Evolutionary conservation across 2,797 vertebrate genomes (phyloP).

Genomic region (Decapterus maruadsi): DNA sequence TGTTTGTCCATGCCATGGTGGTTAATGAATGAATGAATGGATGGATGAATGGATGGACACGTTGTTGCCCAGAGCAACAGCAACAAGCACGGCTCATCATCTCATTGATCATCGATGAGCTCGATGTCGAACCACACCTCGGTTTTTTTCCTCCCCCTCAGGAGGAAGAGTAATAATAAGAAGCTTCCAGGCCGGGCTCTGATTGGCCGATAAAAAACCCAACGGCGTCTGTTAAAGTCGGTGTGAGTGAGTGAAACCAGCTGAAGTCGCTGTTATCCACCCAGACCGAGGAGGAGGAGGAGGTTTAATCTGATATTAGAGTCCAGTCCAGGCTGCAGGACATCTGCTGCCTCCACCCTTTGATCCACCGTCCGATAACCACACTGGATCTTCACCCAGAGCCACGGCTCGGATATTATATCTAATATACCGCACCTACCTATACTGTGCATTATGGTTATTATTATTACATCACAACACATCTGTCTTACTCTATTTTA

Average conservation of each 20-base stretch:
- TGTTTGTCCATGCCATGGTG: too few species aligned
- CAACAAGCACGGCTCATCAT: too few species aligned
- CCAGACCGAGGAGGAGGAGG: conserved; percentile 14
- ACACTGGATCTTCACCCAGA: not conserved
- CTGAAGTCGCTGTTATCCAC: conserved; percentile 26
- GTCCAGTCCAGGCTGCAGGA: conserved; percentile 27
- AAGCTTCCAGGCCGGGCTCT: not conserved
- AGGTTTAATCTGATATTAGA: conserved; percentile 55
- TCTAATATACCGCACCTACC: not conserved
- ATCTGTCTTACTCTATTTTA: too few species aligned
- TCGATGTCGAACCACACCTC: not conserved
- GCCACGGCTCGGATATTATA: not conserved
- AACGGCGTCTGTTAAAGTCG: conserved; percentile 2
- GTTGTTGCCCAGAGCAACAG: not conserved
- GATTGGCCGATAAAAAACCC: conserved; percentile 43
- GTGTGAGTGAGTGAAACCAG: conserved; percentile 9
- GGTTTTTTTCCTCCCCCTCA: not conserved
- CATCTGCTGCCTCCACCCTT: conserved; percentile 48
- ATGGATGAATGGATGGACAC: too few species aligned
- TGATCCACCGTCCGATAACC: not conserved
- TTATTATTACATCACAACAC: too few species aligned
- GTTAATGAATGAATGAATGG: too few species aligned
- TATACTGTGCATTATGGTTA: too few species aligned
- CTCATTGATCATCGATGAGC: not conserved
- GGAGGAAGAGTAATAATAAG: not conserved